These are phyloP conservation scores for Listronotus oregonensis DNA, from an alignment of 1,140 invertebrate genomes.

Conservation along the genomic window DNA sequence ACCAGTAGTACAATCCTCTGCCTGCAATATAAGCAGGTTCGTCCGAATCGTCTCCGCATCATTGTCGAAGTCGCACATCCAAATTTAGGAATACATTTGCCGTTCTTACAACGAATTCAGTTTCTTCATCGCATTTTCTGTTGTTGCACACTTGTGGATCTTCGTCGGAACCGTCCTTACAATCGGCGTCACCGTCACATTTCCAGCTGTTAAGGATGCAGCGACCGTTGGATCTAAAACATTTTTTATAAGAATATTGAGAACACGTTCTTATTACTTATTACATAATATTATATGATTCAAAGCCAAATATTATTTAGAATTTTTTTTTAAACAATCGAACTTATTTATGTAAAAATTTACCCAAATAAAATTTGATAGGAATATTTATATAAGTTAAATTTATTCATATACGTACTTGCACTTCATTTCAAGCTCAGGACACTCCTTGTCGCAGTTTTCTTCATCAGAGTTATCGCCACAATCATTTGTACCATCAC, in stretches of 20 bases:
- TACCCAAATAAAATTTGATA: too few relatives aligned
- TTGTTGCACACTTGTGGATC: constrained; percentile 86
- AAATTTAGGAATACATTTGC: constrained; percentile 94
- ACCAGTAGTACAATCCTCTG: constrained; percentile 86
- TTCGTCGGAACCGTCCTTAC: constrained; percentile 93
- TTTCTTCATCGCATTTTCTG: constrained; percentile 77
- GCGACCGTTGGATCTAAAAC: constrained; percentile 54
- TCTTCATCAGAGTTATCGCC: constrained; percentile 83
- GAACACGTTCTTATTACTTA: too few relatives aligned
- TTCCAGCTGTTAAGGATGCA: constrained; percentile 95
- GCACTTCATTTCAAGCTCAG: constrained; percentile 86
- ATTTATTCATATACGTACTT: neutral
- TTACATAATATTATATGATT: too few relatives aligned
- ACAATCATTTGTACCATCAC: constrained; percentile 90
- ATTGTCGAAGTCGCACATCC: constrained; percentile 95
- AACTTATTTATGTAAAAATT: too few relatives aligned
- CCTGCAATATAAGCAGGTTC: constrained; percentile 91
- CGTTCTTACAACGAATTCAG: constrained; percentile 88
- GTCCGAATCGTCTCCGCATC: constrained; percentile 94
- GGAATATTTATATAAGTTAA: too few relatives aligned
- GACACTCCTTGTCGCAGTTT: constrained; percentile 82
- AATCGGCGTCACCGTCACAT: constrained; percentile 94
- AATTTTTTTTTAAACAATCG: too few relatives aligned
- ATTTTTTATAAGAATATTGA: too few relatives aligned
- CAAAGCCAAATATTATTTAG: too few relatives aligned